Evolutionary conservation across 2,797 vertebrate genomes (phyloP).

Genomic region (Phyllotis vaccarum): DNA sequence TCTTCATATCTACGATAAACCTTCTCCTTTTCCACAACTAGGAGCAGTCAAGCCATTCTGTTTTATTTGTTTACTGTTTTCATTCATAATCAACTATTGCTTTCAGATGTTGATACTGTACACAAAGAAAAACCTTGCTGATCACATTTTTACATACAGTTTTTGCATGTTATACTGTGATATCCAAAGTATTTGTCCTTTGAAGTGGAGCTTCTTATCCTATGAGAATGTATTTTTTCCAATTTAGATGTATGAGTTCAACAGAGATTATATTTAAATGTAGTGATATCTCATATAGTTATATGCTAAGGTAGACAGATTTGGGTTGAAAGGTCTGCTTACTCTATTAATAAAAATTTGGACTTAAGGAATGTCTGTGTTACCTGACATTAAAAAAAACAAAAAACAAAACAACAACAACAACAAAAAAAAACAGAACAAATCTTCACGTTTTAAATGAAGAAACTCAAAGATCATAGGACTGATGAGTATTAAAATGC

Average conservation of each 20-base stretch:
- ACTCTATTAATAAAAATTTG: slow-evolving; percentile 45
- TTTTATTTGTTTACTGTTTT: neutral
- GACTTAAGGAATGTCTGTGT: neutral
- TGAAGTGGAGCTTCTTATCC: slow-evolving; percentile 50
- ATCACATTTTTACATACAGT: neutral
- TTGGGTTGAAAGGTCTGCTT: neutral
- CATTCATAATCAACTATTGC: neutral
- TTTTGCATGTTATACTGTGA: slow-evolving; percentile 5
- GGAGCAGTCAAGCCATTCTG: too few relatives aligned
- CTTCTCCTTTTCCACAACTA: too few relatives aligned
- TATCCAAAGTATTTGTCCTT: slow-evolving; percentile 3
- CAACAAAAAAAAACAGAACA: neutral
- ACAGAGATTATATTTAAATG: slow-evolving; percentile 51
- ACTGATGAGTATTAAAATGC: neutral
- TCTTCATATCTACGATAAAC: neutral
- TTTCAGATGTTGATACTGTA: neutral
- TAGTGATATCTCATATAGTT: neutral
- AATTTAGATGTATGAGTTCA: slow-evolving; percentile 35
- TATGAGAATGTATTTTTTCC: slow-evolving; percentile 13
- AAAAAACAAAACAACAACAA: too few relatives aligned
- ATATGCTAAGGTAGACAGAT: neutral
- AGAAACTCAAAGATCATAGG: neutral
- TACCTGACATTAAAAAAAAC: neutral
- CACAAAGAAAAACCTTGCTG: neutral
- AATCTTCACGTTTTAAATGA: neutral